Percentiles rank a stretch among this genome's conserved stretches.
Evolutionary conservation across 2,888 invertebrate genomes (phyloP).

Genomic region (Chrysolina oricalcia): DNA sequence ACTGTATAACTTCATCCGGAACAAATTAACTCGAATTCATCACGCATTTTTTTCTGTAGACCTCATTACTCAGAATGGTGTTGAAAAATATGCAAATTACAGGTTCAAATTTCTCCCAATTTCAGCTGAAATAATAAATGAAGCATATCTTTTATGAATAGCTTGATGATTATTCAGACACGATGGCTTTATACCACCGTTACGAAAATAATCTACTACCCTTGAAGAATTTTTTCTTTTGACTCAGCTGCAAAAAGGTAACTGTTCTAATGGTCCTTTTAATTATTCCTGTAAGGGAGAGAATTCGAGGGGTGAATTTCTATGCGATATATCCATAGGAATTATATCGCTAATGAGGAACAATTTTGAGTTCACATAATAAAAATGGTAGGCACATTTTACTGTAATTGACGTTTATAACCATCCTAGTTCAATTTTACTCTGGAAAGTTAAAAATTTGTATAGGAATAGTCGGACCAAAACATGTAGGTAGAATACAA

Average conservation of each 20-base stretch:
- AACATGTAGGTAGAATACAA: too few species aligned
- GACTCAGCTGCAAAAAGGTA: not conserved
- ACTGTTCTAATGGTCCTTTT: not conserved
- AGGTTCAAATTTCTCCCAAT: not conserved
- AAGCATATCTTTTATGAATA: not conserved
- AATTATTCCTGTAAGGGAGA: not conserved
- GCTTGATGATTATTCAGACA: conserved; percentile 23
- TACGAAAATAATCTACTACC: not conserved
- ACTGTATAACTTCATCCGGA: not conserved
- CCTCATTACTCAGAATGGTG: conserved; percentile 4
- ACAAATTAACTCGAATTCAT: not conserved
- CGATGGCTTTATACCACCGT: not conserved
- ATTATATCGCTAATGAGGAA: too few species aligned
- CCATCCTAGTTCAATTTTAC: too few species aligned
- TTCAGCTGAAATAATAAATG: not conserved
- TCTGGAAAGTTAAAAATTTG: too few species aligned
- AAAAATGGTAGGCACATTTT: too few species aligned
- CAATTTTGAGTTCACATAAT: too few species aligned
- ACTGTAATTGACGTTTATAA: too few species aligned
- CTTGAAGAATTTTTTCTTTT: not conserved
- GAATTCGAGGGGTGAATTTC: conserved; percentile 17
- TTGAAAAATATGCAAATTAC: conserved; percentile 10
- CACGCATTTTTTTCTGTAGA: not conserved
- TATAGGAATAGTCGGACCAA: too few species aligned
- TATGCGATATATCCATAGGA: too few species aligned